Percentiles rank a stretch among this genome's conserved stretches.
These are phyloP conservation scores for Poecilia velifera DNA, from an alignment of 2,797 vertebrate genomes.

Conservation along the genomic window DNA sequence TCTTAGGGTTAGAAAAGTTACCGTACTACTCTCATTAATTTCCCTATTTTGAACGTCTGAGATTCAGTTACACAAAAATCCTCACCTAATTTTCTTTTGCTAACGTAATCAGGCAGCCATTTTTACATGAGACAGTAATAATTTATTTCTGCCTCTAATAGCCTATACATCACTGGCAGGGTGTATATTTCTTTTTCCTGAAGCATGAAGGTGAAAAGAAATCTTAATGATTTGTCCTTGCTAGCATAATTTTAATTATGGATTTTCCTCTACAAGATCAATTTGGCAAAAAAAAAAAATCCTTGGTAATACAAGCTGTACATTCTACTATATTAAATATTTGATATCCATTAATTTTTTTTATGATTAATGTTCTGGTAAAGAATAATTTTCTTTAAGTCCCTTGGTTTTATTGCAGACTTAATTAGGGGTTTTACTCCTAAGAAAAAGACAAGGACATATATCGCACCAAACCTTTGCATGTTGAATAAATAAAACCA, in stretches of 20 bases:
- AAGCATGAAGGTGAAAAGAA: constrained; percentile 79
- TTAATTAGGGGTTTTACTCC: constrained; percentile 83
- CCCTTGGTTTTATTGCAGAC: constrained; percentile 81
- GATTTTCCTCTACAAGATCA: constrained; percentile 85
- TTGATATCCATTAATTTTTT: constrained; percentile 85
- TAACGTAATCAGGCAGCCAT: constrained; percentile 80
- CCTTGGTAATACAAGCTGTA: constrained; percentile 86
- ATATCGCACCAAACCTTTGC: constrained; percentile 74
- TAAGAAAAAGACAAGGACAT: constrained; percentile 73
- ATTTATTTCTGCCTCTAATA: constrained; percentile 82
- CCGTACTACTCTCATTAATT: constrained; percentile 15
- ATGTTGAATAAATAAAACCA: constrained; percentile 47
- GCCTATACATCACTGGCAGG: constrained; percentile 81
- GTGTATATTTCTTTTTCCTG: constrained; percentile 82
- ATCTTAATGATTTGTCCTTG: constrained; percentile 84
- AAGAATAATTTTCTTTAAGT: constrained; percentile 85
- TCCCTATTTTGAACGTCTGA: constrained; percentile 42
- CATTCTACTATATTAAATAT: constrained; percentile 88
- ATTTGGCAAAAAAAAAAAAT: constrained; percentile 73
- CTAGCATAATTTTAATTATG: constrained; percentile 88
- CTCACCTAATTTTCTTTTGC: constrained; percentile 76
- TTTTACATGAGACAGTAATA: constrained; percentile 78
- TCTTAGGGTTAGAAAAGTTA: constrained; percentile 7
- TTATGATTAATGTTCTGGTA: constrained; percentile 86
- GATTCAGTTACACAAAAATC: constrained; percentile 67